Conservation (phyloP, 92 coral and sea anemone species). For the Chrysogorgia sp. region DNA sequence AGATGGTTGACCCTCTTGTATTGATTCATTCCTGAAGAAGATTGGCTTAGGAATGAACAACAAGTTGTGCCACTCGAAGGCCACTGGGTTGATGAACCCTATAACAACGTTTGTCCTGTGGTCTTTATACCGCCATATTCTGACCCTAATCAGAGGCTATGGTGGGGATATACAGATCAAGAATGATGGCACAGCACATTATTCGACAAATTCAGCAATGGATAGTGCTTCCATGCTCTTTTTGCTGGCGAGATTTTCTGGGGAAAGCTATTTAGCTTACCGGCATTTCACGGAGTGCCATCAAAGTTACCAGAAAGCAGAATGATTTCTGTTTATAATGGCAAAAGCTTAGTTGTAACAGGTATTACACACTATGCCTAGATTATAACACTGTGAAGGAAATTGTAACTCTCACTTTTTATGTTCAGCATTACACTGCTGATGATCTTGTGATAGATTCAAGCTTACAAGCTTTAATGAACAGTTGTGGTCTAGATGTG, state of each 20-base stretch:
- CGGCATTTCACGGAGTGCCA: slow-evolving; percentile 36
- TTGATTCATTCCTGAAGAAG: slow-evolving; percentile 51
- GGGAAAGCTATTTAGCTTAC: slow-evolving; percentile 26
- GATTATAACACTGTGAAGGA: slow-evolving; percentile 10
- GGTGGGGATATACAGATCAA: slow-evolving; percentile 50
- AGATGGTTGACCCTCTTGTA: no score
- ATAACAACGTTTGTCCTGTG: slow-evolving; percentile 46
- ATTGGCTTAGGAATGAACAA: not conserved
- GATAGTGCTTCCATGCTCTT: slow-evolving; percentile 9
- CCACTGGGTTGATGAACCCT: slow-evolving; percentile 24
- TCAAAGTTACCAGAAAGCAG: no score
- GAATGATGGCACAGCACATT: not conserved
- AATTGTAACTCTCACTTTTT: slow-evolving; percentile 17
- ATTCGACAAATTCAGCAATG: slow-evolving; percentile 2
- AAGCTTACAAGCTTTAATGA: slow-evolving; percentile 38
- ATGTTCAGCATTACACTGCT: slow-evolving; percentile 35
- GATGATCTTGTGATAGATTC: slow-evolving; percentile 22
- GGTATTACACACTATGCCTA: slow-evolving; percentile 22
- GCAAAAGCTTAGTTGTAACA: slow-evolving; percentile 28
- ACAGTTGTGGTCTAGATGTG: no score
- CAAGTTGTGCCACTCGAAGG: slow-evolving; percentile 19
- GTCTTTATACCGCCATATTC: slow-evolving; percentile 59
- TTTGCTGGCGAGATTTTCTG: slow-evolving; percentile 28
- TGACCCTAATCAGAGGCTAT: no score
- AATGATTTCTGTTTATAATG: slow-evolving; percentile 16